These are phyloP conservation scores for Tribolium freemani DNA, from an alignment of 2,888 invertebrate species.

Conservation along the genomic window DNA sequence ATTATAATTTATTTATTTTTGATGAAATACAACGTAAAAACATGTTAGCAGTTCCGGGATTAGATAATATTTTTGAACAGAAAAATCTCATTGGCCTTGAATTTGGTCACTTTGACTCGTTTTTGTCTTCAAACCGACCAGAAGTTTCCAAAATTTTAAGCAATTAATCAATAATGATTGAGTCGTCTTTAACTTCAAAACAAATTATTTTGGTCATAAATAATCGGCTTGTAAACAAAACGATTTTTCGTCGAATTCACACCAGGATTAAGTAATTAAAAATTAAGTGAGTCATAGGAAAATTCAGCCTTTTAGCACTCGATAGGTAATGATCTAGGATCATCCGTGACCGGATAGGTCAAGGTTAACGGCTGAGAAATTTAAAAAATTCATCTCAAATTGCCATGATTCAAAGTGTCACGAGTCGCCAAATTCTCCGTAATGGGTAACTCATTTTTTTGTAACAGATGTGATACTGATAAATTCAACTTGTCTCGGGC, in stretches of 20 bases:
- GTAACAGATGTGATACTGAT: conserved; percentile 31
- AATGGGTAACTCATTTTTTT: conserved; percentile 37
- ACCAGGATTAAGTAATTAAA: conserved; percentile 2
- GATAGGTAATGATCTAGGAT: background rate
- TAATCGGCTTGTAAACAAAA: background rate
- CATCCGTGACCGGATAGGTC: conserved; percentile 30
- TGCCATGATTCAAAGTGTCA: conserved; percentile 5
- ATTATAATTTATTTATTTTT: conserved; percentile 12
- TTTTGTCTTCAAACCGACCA: background rate
- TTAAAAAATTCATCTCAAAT: background rate
- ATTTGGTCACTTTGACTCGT: conserved; percentile 6
- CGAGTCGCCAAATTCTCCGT: conserved; percentile 24
- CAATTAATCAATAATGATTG: conserved; percentile 5
- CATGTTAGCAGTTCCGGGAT: conserved; percentile 19
- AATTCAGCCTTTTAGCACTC: conserved; percentile 5
- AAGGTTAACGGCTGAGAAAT: conserved; percentile 10
- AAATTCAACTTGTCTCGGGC: conserved; percentile 19
- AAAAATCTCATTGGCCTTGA: conserved; percentile 17
- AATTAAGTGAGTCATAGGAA: conserved; percentile 27
- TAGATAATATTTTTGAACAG: conserved; percentile 11
- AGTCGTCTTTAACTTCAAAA: conserved; percentile 12
- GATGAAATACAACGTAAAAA: conserved; percentile 1
- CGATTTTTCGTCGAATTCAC: conserved; percentile 11
- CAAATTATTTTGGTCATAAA: conserved; percentile 21
- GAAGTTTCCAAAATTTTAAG: conserved; percentile 12